A percentile compares a stretch with the other conserved stretches of the same genome.
These are phyloP conservation scores for Delia radicum DNA, from an alignment of 1,140 invertebrate genomes.

Conservation along the genomic window DNA sequence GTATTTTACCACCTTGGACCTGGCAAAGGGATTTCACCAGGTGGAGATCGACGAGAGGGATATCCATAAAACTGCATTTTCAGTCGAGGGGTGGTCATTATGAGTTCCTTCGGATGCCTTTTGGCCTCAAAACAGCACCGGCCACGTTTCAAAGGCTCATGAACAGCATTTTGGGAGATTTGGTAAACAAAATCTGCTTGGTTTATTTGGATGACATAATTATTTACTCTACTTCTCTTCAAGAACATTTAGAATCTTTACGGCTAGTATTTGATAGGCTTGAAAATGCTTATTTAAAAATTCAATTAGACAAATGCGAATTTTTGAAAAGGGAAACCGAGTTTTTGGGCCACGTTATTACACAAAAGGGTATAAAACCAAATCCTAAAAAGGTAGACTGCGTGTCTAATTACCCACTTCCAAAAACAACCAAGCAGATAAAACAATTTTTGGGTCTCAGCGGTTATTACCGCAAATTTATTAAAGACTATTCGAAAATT, in stretches of 20 bases:
- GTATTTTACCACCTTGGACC: constrained; percentile 57
- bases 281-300: neutral
- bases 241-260: neutral
- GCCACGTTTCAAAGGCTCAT: constrained; percentile 57
- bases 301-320: constrained; percentile 3
- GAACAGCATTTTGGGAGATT: constrained; percentile 27
- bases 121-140: constrained; percentile 54
- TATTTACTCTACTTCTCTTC: neutral
- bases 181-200: neutral
- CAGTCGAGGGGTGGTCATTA: constrained; percentile 44
- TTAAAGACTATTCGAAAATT: constrained; percentile 24
- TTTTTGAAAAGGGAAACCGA: constrained; percentile 11
- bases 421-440: constrained; percentile 12
- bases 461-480: constrained; percentile 23
- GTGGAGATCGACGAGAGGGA: constrained; percentile 15
- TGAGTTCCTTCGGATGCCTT: constrained; percentile 54
- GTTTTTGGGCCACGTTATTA: constrained; percentile 9
- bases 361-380: constrained; percentile 7
- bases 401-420: constrained; percentile 1
- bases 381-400: constrained; percentile 20
- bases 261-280: neutral
- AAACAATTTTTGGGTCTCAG: constrained; percentile 17
- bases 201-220: constrained; percentile 1
- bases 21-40: neutral
- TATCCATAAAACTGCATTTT: constrained; percentile 58